Base-by-base conservation (phyloP, 2,888 invertebrate genomes). In the Andrena dorsata region DNA sequence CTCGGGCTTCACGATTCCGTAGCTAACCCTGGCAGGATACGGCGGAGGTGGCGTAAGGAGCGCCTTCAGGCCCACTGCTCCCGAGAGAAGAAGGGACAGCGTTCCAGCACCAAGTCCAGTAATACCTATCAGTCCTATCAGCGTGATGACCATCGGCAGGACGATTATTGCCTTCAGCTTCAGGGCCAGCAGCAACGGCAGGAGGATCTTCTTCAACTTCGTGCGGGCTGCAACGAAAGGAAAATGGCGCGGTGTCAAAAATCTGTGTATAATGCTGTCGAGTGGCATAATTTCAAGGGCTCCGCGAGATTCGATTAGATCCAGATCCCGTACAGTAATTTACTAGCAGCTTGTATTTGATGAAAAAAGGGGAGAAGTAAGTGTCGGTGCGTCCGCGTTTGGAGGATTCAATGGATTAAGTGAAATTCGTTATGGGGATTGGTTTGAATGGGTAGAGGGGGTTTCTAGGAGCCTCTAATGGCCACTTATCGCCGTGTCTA, bases 71-170 rank as follows among this genome's bases (percentile, higher is more conserved):
- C 92, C 92, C 0, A 93, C 90, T 3, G 93, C 93, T 7, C 95
- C 95, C 30, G 96, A 95, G 53, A 96, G 94, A 51, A 96, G 93
- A 82, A 96, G 94, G 35, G 96, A 96, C 83, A 96, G 94, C 61
- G 96, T 90, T 66, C 96, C 96, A 41, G 95, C 95, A 77, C 95
- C 96, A 72, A 96, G 94, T 73, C 96, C 96, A 93, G 96, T 96
- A 88, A 96, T 95, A 8, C 96, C 95, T 66, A 96, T 94, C 81
- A 96, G 93, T n/a, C 95, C 95, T 63, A 96, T 95, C 76, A 95
- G 91, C 30, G 95, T 95, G 83, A 96, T 94, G 63, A 96, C 92
- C 32, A 96, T 94, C 41, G 96, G 96, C 70, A 96, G 92, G 63
- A 96, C 94, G 49, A 96, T 94, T 56, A 95, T 94, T 70, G 95